Evolutionary conservation across 2,888 invertebrate genomes (phyloP), one percentile per base, ranked within the genome.

Genomic region (Dasysyrphus albostriatus): DNA sequence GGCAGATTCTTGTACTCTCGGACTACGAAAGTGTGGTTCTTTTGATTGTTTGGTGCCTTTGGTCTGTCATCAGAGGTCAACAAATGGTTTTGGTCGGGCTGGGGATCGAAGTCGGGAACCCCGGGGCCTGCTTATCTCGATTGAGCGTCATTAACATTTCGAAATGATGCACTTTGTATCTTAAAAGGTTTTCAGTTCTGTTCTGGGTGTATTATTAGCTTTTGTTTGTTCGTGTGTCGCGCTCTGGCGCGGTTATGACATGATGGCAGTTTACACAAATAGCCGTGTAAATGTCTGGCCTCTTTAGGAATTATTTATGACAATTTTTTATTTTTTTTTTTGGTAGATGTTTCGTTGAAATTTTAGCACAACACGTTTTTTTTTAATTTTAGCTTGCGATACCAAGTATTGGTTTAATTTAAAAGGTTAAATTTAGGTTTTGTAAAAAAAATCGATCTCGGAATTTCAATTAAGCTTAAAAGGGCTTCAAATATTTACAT

Each of bases 91-190:
- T 70, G 82, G n/a, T n/a, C n/a, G n/a, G n/a, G n/a, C n/a, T 24
- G 2, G 24, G 72, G 65, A 75, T 84, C 54, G 59, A 61, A 24
- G 37, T 29, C 8, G 67, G 76, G 69, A 69, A 65, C 47, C 65
- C 69, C 51, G 51, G 54, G 49, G n/a, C 24, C 39, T 59, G 58
- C 67, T 81, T 91, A 92, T 91, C 92, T 91, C 91, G 91, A 92
- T 91, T 92, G 91, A 91, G 90, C 91, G 91, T 92, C 92, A 92
- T 92, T 92, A 92, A 91, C 92, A 92, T 92, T 92, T 92, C 83
- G 88, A 88, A 88, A 88, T 83, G 88, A 88, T 88, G 81, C 85
- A 82, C 82, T 89, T 88, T 89, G 88, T 89, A 90, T 90, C 89
- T 90, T 90, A 90, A 90, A 90, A 90, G 90, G 90, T 89, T 90